phyloP scores from a whole-genome alignment of 2,113 vertebrate species.

The Podocnemis expansa region DNA sequence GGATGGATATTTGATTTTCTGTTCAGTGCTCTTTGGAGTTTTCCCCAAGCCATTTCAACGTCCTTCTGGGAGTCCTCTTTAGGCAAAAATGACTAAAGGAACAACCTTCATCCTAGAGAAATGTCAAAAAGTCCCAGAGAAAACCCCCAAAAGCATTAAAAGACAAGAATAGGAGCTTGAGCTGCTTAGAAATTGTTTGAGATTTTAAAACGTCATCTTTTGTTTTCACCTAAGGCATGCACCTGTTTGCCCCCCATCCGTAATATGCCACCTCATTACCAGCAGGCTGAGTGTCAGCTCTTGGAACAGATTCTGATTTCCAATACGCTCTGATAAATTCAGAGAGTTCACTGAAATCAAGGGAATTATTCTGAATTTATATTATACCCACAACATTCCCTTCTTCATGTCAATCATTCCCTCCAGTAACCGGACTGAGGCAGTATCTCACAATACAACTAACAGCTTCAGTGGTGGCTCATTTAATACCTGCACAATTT shows the following conservation, averaged over 20 bases:
- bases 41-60: constrained; percentile 74
- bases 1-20: constrained; percentile 68
- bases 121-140: constrained; percentile 76
- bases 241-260: not conserved
- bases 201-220: constrained; percentile 26
- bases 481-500: not conserved
- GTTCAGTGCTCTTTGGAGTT: constrained; percentile 74
- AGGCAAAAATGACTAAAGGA: constrained; percentile 73
- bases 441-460: not conserved
- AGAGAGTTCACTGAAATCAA: not conserved
- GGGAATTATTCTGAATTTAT: not conserved
- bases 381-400: not conserved
- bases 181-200: constrained; percentile 44
- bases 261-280: not conserved
- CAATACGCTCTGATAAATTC: not conserved
- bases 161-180: constrained; percentile 62
- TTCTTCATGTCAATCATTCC: not conserved
- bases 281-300: not conserved
- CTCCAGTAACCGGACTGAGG: not conserved
- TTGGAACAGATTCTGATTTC: not conserved
- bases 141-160: constrained; percentile 73
- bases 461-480: not conserved
- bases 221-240: not conserved
- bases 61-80: constrained; percentile 72
- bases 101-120: constrained; percentile 71